Evolutionary conservation across 2,888 invertebrate genomes (phyloP), one percentile per base, ranked within the genome.

Genomic region (Pachymerium ferrugineum): DNA sequence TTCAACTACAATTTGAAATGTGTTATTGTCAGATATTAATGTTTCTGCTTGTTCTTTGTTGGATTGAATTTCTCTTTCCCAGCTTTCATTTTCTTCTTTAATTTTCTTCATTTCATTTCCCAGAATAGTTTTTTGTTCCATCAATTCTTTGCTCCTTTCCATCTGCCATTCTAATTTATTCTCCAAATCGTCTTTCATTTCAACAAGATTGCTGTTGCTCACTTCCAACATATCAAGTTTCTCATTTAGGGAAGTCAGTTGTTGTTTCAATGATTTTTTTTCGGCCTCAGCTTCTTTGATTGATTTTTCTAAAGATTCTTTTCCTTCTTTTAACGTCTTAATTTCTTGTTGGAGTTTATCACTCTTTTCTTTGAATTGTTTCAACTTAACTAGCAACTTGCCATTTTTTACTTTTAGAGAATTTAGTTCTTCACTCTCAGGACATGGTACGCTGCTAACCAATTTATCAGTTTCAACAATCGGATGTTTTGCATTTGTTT

Each of bases 181-280:
- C 78, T 92, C 92, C 81, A 92, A 88, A 76, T 89, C 88, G 80
- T 93, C 92, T 82, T 93, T 93, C 83, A 90, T 87, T 80, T 93
- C 92, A 1, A 88, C 84, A 80, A 93, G 86, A 76, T 89, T 86
- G 71, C 93, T 92, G 80, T 92, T 92, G 0, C 91, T 90, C 31
- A 88, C 85, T 19, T 88, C 88, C 70, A 94, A 83, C 3, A 89
- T 86, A 79, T 93, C 92, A 73, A 92, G 86, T 80, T 89, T 87
- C 80, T 90, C 91, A 35, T 85, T 80, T 1, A 92, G 80, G 69
- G 86, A 85, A 72, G 89, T 88, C 79, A 89, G 92, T 77, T n/a
- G n/a, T n/a, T n/a, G n/a, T n/a, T n/a, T n/a, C n/a, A n/a, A n/a
- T n/a, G n/a, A n/a, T n/a, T n/a, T n/a, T n/a, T n/a, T n/a, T n/a